A percentile compares a stretch with the other conserved stretches of the same genome.
Conservation (phyloP, 2,113 vertebrate genomes). For the Willisornis vidua region DNA sequence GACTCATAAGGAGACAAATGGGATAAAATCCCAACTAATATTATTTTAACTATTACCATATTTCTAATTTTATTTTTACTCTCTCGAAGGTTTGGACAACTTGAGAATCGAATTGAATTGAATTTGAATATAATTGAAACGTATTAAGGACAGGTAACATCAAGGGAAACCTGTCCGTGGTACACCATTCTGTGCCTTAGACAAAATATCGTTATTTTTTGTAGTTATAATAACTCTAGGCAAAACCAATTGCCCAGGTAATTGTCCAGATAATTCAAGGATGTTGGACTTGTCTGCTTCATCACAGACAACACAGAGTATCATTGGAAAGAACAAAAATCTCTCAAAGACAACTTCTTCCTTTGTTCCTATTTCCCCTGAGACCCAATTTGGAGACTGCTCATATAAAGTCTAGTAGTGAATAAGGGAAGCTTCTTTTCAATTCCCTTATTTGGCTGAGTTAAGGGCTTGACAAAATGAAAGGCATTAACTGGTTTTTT, state of each 20-base stretch:
- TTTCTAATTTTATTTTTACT: neutral
- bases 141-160: neutral
- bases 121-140: neutral
- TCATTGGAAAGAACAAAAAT: slow-evolving; percentile 2
- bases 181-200: neutral
- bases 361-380: neutral
- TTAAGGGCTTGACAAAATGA: neutral
- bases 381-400: neutral
- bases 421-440: neutral
- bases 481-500: neutral
- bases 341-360: neutral
- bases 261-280: neutral
- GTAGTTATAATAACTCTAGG: neutral
- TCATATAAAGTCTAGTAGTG: neutral
- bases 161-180: neutral
- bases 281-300: neutral
- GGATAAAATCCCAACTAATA: neutral
- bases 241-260: neutral
- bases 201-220: neutral
- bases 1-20: neutral
- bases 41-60: neutral
- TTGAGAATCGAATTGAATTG: neutral
- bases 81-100: neutral
- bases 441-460: neutral
- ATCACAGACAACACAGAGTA: neutral